These are phyloP conservation scores for Pocillopora grandis DNA, from an alignment of 92 coral and sea anemone genomes.

Conservation along the genomic window DNA sequence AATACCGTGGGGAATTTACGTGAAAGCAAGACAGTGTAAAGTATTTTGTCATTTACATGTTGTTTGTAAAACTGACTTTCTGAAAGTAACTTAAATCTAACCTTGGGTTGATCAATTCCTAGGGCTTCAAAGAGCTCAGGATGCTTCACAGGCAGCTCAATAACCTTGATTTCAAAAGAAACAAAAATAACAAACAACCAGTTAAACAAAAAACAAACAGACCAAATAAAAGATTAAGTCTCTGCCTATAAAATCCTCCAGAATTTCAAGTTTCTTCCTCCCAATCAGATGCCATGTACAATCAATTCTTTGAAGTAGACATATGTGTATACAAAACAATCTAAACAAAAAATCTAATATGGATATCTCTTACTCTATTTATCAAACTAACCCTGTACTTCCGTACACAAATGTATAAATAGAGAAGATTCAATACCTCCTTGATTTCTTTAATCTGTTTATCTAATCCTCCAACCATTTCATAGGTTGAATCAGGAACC, in stretches of 20 bases:
- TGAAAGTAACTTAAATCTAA: conserved; percentile 20
- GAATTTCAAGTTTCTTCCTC: no score
- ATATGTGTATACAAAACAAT: no score
- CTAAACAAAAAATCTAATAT: no score
- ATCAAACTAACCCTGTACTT: background rate
- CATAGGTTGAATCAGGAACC: conserved; percentile 99
- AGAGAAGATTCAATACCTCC: conserved; percentile 63
- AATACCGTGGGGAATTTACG: no score
- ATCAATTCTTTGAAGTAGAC: no score
- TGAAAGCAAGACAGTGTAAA: no score
- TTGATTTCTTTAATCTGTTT: conserved; percentile 99
- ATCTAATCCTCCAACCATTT: conserved; percentile 99
- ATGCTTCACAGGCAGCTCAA: conserved; percentile 97
- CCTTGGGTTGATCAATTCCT: conserved; percentile 99
- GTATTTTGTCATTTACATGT: no score
- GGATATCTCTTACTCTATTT: no score
- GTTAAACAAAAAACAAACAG: background rate
- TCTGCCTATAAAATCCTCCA: no score
- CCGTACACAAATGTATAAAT: background rate
- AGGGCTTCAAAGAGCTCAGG: conserved; percentile 99
- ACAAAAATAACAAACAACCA: background rate
- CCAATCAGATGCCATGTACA: no score
- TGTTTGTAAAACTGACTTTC: background rate
- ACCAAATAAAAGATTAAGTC: background rate
- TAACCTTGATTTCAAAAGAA: conserved; percentile 61